Base-by-base conservation (phyloP, 2,888 invertebrate genomes). In the Eilema depressum region DNA sequence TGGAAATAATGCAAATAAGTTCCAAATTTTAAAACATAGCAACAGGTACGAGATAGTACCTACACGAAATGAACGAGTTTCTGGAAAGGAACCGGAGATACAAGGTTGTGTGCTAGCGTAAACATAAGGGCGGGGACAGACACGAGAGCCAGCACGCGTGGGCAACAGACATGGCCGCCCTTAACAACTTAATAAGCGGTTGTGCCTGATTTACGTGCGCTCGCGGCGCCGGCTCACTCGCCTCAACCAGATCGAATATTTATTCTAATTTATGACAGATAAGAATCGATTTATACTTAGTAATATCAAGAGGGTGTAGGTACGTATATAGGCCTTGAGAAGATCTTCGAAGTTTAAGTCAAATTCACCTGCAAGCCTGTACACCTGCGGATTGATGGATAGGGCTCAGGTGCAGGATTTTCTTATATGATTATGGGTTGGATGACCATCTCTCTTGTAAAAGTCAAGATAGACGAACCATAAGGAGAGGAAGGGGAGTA, bases 181-280 rank as follows among this genome's bases (percentile, higher is more conserved):
- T 83, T 91, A 94, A 95, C 95, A 93, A 94, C 95, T 93, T 95
- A 95, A 95, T 95, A 95, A 94, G 95, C 90, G 91, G 94, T 91
- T 94, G 91, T 80, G 87, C 83, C 92, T 94, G 95, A 95, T 95
- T 94, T 94, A 95, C 95, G 92, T 90, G 84, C 84, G 93, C 95
- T 90, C 86, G 91, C 91, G 94, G 95, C 94, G 94, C 94, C 95
- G 93, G 93, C 93, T 92, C 93, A 91, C 77, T 86, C 88, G 81
- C 85, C 84, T 81, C 80, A 83, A 84, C 90, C 88, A 82, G 85
- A 47, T 53, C 53, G 66, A 89, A 89, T 93, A 92, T 92, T 93
- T 92, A 90, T 90, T 93, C 94, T 92, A 95, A 95, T 94, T 93
- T 93, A 93, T 90, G 91, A 92, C 92, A 90, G 91, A 92, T 92